phyloP scores from a whole-genome alignment of 2,797 vertebrate genomes.

The Dallia pectoralis region DNA sequence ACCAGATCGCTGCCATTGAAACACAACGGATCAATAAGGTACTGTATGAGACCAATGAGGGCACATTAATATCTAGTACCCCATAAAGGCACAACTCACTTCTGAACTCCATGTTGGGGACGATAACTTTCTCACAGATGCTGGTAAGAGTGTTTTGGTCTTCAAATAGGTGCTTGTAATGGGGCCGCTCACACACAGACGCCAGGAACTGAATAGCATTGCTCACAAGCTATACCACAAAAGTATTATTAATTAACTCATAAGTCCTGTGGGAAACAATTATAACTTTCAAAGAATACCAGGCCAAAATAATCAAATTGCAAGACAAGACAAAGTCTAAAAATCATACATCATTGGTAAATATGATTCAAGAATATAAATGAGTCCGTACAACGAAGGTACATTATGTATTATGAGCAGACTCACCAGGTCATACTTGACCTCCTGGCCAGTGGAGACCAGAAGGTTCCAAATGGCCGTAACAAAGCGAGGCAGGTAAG shows the following conservation, averaged over 20 bases:
- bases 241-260: slow-evolving; percentile 22
- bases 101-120: slow-evolving; percentile 99
- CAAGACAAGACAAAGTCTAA: not conserved
- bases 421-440: slow-evolving; percentile 97
- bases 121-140: slow-evolving; percentile 99
- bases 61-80: not conserved
- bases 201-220: slow-evolving; percentile 99
- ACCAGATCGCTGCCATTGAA: not conserved
- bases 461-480: slow-evolving; percentile 98
- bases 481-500: slow-evolving; percentile 93
- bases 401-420: not conserved
- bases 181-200: slow-evolving; percentile 95
- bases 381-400: no score
- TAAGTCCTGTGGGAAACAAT: not conserved
- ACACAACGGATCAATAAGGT: no score
- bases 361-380: no score
- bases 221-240: slow-evolving; percentile 85
- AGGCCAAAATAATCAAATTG: no score
- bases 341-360: no score
- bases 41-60: not conserved
- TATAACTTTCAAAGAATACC: not conserved
- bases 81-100: slow-evolving; percentile 73
- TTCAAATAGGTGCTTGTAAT: slow-evolving; percentile 98
- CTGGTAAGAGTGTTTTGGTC: slow-evolving; percentile 96
- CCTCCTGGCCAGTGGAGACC: slow-evolving; percentile 95